These are phyloP conservation scores for Sminthurides aquaticus DNA, from an alignment of 2,888 invertebrate genomes.

Conservation along the genomic window DNA sequence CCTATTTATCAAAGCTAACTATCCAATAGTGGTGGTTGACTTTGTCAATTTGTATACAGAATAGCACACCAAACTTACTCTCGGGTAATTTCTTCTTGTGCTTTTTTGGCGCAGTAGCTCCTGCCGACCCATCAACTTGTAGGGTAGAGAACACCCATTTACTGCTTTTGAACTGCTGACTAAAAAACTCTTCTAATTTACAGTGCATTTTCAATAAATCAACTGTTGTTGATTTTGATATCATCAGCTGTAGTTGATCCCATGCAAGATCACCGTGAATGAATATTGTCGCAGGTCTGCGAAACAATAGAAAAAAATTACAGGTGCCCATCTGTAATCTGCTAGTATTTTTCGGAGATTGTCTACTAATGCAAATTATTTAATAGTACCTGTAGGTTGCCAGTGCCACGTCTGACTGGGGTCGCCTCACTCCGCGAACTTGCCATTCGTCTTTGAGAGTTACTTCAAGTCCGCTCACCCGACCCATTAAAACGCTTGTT, in stretches of 20 bases:
- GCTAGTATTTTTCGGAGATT: neutral
- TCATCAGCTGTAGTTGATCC: conserved; percentile 94
- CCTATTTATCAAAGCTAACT: neutral
- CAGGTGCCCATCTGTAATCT: neutral
- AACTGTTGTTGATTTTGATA: conserved; percentile 92
- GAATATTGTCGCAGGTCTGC: conserved; percentile 77
- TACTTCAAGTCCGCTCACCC: conserved; percentile 74
- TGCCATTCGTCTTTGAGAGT: conserved; percentile 84
- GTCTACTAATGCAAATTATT: conserved; percentile 1
- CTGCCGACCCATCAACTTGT: conserved; percentile 34
- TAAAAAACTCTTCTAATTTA: conserved; percentile 94
- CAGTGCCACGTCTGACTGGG: conserved; percentile 52
- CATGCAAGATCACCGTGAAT: conserved; percentile 86
- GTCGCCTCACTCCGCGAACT: conserved; percentile 51
- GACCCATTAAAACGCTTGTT: conserved; percentile 83
- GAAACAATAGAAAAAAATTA: no score
- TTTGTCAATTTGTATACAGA: neutral
- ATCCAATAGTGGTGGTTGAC: no score
- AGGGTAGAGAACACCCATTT: conserved; percentile 57
- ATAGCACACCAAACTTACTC: conserved; percentile 33
- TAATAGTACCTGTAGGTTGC: conserved; percentile 56
- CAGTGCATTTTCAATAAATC: conserved; percentile 94
- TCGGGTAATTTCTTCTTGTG: conserved; percentile 41
- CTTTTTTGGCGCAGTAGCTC: conserved; percentile 36
- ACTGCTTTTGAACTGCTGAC: conserved; percentile 93